phyloP scores from a whole-genome alignment of 2,113 vertebrate genomes.

The Oncorhynchus mykiss region DNA sequence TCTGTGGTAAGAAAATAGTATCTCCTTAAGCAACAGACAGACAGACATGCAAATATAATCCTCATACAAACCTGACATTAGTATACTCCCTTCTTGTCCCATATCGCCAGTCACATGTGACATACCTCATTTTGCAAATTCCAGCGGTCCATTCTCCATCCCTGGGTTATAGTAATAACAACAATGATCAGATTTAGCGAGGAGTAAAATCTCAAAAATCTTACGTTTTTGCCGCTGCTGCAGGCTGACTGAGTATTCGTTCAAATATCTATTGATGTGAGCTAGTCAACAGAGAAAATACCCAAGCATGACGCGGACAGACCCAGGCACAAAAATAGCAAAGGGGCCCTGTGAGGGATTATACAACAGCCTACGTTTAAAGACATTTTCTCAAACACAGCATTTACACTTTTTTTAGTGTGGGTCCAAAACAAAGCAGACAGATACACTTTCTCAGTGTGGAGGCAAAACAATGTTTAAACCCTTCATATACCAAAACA shows the following conservation, averaged over 20 bases:
- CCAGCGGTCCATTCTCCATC: conserved; percentile 82
- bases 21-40: conserved; percentile 45
- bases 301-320: conserved; percentile 99
- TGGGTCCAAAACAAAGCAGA: conserved; percentile 68
- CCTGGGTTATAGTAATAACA: conserved; percentile 74
- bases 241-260: conserved; percentile 87
- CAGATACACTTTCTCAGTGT: neutral
- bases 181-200: conserved; percentile 52
- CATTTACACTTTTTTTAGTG: neutral
- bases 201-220: conserved; percentile 85
- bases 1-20: conserved; percentile 27
- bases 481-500: no score
- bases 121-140: conserved; percentile 84
- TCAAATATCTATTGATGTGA: conserved; percentile 98
- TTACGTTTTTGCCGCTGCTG: conserved; percentile 66
- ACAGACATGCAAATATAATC: conserved; percentile 63
- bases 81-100: conserved; percentile 77
- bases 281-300: conserved; percentile 99
- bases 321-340: conserved; percentile 99
- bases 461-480: no score
- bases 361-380: conserved; percentile 97
- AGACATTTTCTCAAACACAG: conserved; percentile 80
- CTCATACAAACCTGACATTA: conserved; percentile 82
- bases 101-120: conserved; percentile 85
- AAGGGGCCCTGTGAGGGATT: conserved; percentile 97